phyloP scores from a whole-genome alignment of 2,797 vertebrate species.

The Chiloscyllium punctatum region DNA sequence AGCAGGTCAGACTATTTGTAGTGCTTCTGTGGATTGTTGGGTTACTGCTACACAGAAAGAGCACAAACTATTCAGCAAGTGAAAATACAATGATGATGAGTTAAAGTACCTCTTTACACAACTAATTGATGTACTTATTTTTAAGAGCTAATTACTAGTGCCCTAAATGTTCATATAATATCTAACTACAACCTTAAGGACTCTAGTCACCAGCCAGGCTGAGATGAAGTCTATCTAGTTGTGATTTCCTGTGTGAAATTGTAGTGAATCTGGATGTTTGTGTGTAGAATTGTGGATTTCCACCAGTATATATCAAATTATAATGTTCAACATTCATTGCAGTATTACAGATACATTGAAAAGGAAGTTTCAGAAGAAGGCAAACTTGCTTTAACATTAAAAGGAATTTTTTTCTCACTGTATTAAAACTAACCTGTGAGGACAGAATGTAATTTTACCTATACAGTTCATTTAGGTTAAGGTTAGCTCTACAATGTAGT shows the following conservation, averaged over 20 bases:
- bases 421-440: neutral
- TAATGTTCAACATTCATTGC: neutral
- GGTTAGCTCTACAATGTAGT: neutral
- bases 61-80: neutral
- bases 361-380: neutral
- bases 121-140: neutral
- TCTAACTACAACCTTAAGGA: neutral
- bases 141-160: neutral
- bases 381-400: neutral
- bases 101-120: neutral
- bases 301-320: neutral
- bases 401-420: neutral
- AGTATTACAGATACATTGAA: neutral
- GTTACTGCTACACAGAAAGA: neutral
- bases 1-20: neutral
- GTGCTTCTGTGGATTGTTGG: neutral
- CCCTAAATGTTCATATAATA: neutral
- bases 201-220: neutral
- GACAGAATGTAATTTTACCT: neutral
- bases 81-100: neutral
- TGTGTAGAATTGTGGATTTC: neutral
- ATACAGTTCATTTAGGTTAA: neutral
- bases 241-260: neutral
- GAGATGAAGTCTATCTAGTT: neutral
- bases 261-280: neutral